Evolutionary conservation across 2,797 vertebrate species (phyloP).

Genomic region (Micrastur ruficollis): DNA sequence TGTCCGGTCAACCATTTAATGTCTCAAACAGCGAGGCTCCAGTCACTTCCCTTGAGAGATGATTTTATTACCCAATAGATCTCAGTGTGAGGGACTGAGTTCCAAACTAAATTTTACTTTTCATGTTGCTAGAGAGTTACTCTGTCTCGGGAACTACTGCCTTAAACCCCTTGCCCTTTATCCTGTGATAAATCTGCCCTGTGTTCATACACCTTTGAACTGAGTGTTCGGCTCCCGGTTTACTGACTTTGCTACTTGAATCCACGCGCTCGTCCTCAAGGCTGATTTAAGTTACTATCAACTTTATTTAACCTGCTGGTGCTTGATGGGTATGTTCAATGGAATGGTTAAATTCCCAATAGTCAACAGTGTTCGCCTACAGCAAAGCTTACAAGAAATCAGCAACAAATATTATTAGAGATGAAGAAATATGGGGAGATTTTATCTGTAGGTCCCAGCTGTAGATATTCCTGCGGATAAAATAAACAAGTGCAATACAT

Average conservation of each 20-base stretch:
- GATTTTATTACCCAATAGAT: neutral
- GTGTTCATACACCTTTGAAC: neutral
- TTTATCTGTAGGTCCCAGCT: neutral
- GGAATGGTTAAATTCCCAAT: neutral
- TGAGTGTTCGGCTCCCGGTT: accelerated
- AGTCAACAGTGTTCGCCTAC: neutral
- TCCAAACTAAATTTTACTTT: conserved; percentile 32
- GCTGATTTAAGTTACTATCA: neutral
- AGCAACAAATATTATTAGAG: neutral
- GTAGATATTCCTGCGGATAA: neutral
- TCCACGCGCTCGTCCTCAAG: neutral
- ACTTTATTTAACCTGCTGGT: neutral
- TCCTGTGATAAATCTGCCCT: neutral
- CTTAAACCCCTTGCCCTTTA: neutral
- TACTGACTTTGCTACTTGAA: neutral
- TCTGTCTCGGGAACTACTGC: neutral
- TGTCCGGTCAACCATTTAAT: neutral
- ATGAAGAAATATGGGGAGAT: neutral
- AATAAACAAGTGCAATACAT: neutral
- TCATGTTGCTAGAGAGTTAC: neutral
- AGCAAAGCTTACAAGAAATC: neutral
- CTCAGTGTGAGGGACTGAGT: neutral
- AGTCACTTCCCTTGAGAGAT: neutral
- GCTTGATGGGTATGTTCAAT: neutral
- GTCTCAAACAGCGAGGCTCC: neutral